These are phyloP conservation scores for Synergus laeviventris DNA, from an alignment of 2,888 invertebrate species.

Conservation along the genomic window DNA sequence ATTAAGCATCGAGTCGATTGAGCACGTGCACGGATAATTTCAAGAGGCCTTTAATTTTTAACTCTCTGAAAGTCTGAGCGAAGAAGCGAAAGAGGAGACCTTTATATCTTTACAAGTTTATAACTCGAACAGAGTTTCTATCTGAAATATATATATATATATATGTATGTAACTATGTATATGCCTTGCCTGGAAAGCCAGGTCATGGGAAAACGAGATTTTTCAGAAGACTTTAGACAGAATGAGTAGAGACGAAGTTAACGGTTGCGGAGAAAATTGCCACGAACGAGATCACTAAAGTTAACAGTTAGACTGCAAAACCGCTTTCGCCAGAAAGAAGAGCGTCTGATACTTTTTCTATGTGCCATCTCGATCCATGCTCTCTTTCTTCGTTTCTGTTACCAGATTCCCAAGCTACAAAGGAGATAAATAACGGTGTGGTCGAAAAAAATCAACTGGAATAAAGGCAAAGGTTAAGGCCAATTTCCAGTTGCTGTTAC, in stretches of 20 bases:
- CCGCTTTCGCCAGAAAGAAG: slow-evolving; percentile 35
- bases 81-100: neutral
- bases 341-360: slow-evolving; percentile 20
- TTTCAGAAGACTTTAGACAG: slow-evolving; percentile 12
- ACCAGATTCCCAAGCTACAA: slow-evolving; percentile 20
- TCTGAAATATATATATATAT: neutral
- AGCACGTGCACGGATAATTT: slow-evolving; percentile 30
- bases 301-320: slow-evolving; percentile 45
- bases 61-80: neutral
- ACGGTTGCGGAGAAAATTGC: slow-evolving; percentile 52
- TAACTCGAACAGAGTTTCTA: neutral
- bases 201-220: slow-evolving; percentile 27
- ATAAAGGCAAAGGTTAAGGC: slow-evolving; percentile 2
- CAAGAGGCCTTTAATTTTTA: slow-evolving; percentile 38
- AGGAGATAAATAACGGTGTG: slow-evolving; percentile 21
- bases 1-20: slow-evolving; percentile 25
- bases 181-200: slow-evolving; percentile 12
- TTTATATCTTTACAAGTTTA: neutral
- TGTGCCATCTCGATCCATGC: neutral
- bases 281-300: slow-evolving; percentile 44
- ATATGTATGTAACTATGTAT: neutral
- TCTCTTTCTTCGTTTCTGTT: neutral
- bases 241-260: slow-evolving; percentile 42
- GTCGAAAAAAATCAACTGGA: slow-evolving; percentile 12
- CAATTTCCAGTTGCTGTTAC: slow-evolving; percentile 22